Percentiles rank a stretch among this genome's conserved stretches.
Evolutionary conservation across 1,140 invertebrate species (phyloP).

Genomic region (Drosophila pseudoobscura): DNA sequence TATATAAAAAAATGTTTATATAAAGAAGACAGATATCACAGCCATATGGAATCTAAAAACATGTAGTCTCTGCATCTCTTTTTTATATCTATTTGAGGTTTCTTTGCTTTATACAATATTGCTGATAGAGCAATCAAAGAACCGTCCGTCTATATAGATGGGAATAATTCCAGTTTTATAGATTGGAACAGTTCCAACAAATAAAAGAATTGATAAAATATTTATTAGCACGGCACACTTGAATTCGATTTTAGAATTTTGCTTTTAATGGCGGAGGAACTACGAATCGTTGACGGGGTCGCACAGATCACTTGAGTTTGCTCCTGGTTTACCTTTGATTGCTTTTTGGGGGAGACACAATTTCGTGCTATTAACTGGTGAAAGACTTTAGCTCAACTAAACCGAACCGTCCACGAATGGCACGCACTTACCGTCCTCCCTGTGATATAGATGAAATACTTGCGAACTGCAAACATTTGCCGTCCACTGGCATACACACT

Average conservation of each 20-base stretch:
- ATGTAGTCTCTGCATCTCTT: constrained; percentile 22
- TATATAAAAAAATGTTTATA: constrained; percentile 24
- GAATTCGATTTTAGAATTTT: constrained; percentile 45
- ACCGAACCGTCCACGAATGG: constrained; percentile 51
- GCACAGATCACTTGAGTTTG: constrained; percentile 16
- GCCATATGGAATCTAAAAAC: constrained; percentile 49
- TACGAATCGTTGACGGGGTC: constrained; percentile 4
- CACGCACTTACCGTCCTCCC: constrained; percentile 3
- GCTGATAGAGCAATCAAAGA: constrained; percentile 50
- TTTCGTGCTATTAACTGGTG: constrained; percentile 70
- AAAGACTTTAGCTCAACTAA: constrained; percentile 79
- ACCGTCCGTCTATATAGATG: constrained; percentile 27
- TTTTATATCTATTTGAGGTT: constrained; percentile 48
- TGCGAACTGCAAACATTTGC: constrained; percentile 23
- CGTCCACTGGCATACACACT: constrained; percentile 34
- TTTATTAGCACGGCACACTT: constrained; percentile 69
- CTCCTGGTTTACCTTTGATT: constrained; percentile 26
- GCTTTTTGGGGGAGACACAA: constrained; percentile 38
- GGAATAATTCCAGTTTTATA: constrained; percentile 74
- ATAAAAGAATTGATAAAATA: constrained; percentile 36
- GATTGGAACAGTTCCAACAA: constrained; percentile 71
- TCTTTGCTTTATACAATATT: constrained; percentile 9
- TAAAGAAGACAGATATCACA: constrained; percentile 48
- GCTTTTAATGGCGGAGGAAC: not conserved
- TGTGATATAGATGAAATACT: constrained; percentile 50